Conservation (phyloP, 2,113 vertebrate genomes). For the Pao palembangensis region DNA sequence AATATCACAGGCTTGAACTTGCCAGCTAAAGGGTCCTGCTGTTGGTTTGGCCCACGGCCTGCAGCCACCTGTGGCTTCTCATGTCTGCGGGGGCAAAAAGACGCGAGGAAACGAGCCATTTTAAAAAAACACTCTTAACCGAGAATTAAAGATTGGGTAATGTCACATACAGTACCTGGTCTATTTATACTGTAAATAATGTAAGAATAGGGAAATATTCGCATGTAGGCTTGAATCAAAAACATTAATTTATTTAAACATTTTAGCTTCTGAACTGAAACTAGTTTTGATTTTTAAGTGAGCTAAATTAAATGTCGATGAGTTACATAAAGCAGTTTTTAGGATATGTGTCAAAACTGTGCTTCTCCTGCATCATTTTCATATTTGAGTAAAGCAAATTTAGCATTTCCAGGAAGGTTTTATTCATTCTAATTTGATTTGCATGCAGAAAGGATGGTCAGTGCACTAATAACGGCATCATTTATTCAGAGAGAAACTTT, state of each 20-base stretch:
- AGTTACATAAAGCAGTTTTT: no score
- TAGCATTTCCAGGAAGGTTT: not conserved
- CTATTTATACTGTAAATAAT: no score
- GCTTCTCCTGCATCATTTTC: no score
- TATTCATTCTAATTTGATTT: not conserved
- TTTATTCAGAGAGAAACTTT: slow-evolving; percentile 1
- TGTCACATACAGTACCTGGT: no score
- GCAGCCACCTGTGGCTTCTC: slow-evolving; percentile 69
- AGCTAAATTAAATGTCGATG: no score
- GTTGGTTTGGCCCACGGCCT: slow-evolving; percentile 49
- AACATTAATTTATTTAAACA: no score
- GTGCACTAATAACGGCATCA: not conserved
- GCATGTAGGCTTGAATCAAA: no score
- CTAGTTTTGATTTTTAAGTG: no score
- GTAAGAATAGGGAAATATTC: no score
- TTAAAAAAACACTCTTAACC: not conserved
- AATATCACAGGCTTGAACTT: slow-evolving; percentile 61
- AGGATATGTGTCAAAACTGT: no score
- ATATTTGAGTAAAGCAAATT: not conserved
- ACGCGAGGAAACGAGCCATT: slow-evolving; percentile 1
- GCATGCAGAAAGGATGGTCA: not conserved
- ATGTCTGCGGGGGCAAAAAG: slow-evolving; percentile 21
- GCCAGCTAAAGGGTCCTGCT: slow-evolving; percentile 56
- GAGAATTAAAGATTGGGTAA: no score
- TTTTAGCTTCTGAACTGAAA: no score